phyloP scores from a whole-genome alignment of 2,113 vertebrate species.

The Cololabis saira region DNA sequence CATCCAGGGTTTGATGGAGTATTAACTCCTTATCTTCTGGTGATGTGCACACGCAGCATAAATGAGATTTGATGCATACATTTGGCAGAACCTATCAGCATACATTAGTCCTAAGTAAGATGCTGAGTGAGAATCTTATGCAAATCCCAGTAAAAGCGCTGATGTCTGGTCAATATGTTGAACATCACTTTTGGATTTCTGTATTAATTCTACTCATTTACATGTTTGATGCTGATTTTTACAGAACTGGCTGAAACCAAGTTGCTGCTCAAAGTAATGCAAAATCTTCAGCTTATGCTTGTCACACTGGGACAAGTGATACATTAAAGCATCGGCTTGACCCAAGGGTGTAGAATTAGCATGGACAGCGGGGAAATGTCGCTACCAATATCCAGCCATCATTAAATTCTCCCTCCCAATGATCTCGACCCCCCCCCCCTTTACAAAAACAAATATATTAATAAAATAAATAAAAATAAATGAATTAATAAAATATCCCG shows the following conservation, averaged over 20 bases:
- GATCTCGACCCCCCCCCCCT: too few relatives aligned
- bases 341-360: neutral
- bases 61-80: conserved; percentile 50
- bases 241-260: conserved; percentile 9
- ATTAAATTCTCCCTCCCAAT: too few relatives aligned
- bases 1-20: neutral
- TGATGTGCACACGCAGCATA: conserved; percentile 51
- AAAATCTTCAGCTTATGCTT: neutral
- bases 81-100: conserved; percentile 27
- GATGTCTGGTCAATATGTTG: conserved; percentile 11
- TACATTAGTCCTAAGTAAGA: conserved; percentile 28
- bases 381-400: too few relatives aligned
- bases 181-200: conserved; percentile 38
- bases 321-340: neutral
- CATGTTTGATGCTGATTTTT: conserved; percentile 18
- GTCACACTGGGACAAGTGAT: neutral
- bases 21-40: conserved; percentile 26
- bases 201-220: conserved; percentile 41
- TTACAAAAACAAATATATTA: too few relatives aligned
- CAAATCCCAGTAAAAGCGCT: conserved; percentile 59
- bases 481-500: too few relatives aligned
- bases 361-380: too few relatives aligned
- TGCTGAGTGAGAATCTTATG: conserved; percentile 43
- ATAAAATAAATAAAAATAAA: too few relatives aligned
- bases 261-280: neutral